Evolutionary conservation across 2,797 vertebrate genomes (phyloP).

Genomic region (Danio jaintianensis): DNA sequence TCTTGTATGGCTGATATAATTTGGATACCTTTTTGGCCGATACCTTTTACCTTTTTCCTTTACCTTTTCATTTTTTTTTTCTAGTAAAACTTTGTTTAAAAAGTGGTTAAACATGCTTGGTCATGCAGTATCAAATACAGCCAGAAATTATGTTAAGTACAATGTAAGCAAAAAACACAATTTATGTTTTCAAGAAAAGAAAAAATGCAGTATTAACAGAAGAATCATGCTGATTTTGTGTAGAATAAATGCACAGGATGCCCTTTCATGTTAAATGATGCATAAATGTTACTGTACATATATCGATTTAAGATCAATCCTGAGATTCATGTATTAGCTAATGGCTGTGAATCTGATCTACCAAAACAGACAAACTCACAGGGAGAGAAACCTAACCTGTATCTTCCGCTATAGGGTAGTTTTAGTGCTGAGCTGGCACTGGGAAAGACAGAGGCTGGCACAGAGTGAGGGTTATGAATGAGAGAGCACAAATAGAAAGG

Average conservation of each 20-base stretch:
- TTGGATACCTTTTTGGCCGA: too few species aligned
- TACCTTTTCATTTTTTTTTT: background rate
- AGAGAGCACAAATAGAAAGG: conserved; percentile 44
- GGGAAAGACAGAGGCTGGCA: conserved; percentile 40
- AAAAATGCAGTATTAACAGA: background rate
- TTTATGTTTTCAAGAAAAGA: background rate
- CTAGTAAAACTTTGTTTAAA: background rate
- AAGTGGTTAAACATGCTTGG: background rate
- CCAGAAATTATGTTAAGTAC: background rate
- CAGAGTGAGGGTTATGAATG: conserved; percentile 39
- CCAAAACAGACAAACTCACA: conserved; percentile 5
- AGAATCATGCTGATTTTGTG: background rate
- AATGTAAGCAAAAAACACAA: background rate
- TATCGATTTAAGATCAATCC: conserved; percentile 3
- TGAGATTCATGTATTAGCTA: conserved; percentile 1
- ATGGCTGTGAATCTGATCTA: conserved; percentile 26
- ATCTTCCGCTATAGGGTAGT: conserved; percentile 14
- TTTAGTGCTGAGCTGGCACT: conserved; percentile 21
- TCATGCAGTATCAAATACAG: background rate
- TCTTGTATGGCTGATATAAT: background rate
- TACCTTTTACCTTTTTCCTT: too few species aligned
- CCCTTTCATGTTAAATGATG: background rate
- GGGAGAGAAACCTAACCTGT: conserved; percentile 40
- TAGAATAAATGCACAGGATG: too few species aligned
- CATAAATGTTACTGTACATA: background rate